Percentiles rank a stretch among this genome's conserved stretches.
Evolutionary conservation across 2,888 invertebrate genomes (phyloP).

Genomic region (Ophraella communa): DNA sequence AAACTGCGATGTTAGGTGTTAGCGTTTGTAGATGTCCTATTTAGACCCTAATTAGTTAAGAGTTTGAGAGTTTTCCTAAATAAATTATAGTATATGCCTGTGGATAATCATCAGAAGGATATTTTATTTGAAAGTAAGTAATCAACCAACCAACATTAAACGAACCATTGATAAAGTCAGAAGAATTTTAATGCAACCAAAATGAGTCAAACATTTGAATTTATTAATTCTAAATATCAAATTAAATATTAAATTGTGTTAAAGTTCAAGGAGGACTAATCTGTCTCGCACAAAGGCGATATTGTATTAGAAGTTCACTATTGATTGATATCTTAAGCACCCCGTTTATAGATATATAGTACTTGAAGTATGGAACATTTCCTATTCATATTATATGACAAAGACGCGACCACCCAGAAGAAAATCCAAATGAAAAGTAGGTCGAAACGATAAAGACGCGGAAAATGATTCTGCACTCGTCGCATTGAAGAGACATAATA

Average conservation of each 20-base stretch:
- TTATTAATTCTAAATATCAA: background rate
- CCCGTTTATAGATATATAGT: background rate
- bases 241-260: background rate
- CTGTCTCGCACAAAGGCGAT: background rate
- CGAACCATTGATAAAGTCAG: too few species aligned
- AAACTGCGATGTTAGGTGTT: too few species aligned
- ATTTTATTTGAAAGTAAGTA: too few species aligned
- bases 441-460: slow-evolving; percentile 11
- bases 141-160: too few species aligned
- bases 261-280: background rate
- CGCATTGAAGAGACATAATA: background rate
- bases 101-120: too few species aligned
- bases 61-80: too few species aligned
- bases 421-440: slow-evolving; percentile 16
- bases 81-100: too few species aligned
- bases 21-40: too few species aligned
- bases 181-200: too few species aligned
- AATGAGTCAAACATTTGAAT: too few species aligned
- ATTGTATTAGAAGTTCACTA: background rate
- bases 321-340: slow-evolving; percentile 10
- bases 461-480: slow-evolving; percentile 12
- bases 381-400: slow-evolving; percentile 1
- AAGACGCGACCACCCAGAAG: slow-evolving; percentile 15
- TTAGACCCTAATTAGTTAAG: too few species aligned
- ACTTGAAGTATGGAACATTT: background rate